Conservation (phyloP, 2,797 vertebrate genomes). For the Knipowitschia caucasica region DNA sequence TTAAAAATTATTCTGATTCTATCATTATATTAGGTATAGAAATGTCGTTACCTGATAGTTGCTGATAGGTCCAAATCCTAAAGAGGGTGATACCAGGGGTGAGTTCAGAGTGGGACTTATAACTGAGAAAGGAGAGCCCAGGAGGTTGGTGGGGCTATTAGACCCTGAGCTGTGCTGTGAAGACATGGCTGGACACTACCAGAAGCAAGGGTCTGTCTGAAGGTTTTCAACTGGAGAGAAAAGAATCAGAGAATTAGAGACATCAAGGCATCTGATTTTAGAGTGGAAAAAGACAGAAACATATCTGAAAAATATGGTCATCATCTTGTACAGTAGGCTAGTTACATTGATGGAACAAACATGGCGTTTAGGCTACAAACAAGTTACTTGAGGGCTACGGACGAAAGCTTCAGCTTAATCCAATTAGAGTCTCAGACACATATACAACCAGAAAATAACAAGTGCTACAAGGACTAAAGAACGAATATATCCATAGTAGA, state of each 20-base stretch:
- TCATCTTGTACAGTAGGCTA: not conserved
- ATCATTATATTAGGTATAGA: too few species aligned
- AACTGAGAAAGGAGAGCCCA: conserved; percentile 87
- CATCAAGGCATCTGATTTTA: not conserved
- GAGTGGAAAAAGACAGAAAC: not conserved
- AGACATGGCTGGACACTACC: conserved; percentile 64
- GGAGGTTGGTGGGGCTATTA: conserved; percentile 79
- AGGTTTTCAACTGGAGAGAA: conserved; percentile 68
- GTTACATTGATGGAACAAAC: not conserved
- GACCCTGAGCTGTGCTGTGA: conserved; percentile 73
- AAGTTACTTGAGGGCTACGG: not conserved
- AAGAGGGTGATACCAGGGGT: conserved; percentile 79
- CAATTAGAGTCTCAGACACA: conserved; percentile 3
- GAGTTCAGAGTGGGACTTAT: conserved; percentile 87
- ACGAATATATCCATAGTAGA: not conserved
- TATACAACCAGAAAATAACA: not conserved
- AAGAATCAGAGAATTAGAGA: not conserved
- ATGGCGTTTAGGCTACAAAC: not conserved
- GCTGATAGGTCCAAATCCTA: conserved; percentile 86
- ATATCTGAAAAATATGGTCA: not conserved
- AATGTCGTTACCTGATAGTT: conserved; percentile 86
- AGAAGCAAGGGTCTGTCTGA: conserved; percentile 65
- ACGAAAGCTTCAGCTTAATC: conserved; percentile 1
- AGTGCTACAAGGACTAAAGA: not conserved
- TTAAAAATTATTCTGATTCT: too few species aligned